Evolutionary conservation across 2,888 invertebrate genomes (phyloP).

Genomic region (Trypoxylon attenuatum): DNA sequence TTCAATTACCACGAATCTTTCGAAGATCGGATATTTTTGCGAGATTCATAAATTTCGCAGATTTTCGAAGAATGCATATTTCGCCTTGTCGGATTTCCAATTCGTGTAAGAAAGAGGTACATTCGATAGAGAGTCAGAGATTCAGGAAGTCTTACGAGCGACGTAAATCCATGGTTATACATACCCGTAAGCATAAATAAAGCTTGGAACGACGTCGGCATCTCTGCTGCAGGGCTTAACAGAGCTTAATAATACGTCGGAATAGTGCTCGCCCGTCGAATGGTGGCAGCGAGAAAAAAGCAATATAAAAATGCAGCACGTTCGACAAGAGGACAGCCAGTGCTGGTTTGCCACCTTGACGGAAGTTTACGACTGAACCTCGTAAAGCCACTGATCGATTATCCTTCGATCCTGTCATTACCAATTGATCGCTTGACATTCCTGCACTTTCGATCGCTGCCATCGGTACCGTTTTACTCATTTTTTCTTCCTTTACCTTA

Average conservation of each 20-base stretch:
- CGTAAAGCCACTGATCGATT: conserved; percentile 55
- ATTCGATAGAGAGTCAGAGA: conserved; percentile 8
- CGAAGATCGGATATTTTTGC: too few species aligned
- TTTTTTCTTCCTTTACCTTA: too few species aligned
- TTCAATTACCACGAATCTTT: too few species aligned
- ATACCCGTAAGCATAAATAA: conserved; percentile 54
- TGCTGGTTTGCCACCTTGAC: background rate
- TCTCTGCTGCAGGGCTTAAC: conserved; percentile 32
- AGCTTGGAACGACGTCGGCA: conserved; percentile 48
- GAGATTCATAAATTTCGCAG: too few species aligned
- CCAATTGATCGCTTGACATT: conserved; percentile 36
- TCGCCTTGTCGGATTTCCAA: too few species aligned
- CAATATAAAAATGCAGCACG: background rate
- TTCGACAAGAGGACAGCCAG: background rate
- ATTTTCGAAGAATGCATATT: too few species aligned
- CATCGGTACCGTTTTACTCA: background rate
- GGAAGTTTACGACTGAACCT: conserved; percentile 39
- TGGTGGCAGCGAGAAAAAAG: background rate
- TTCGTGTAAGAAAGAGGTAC: background rate
- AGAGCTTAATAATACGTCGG: conserved; percentile 40
- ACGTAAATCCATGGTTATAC: conserved; percentile 56
- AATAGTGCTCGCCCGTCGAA: conserved; percentile 8
- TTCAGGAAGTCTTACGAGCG: conserved; percentile 48
- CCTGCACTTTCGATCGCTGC: background rate
- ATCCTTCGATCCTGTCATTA: conserved; percentile 46